Evolutionary conservation across 2,113 vertebrate genomes (phyloP).

Genomic region (Agapornis roseicollis): DNA sequence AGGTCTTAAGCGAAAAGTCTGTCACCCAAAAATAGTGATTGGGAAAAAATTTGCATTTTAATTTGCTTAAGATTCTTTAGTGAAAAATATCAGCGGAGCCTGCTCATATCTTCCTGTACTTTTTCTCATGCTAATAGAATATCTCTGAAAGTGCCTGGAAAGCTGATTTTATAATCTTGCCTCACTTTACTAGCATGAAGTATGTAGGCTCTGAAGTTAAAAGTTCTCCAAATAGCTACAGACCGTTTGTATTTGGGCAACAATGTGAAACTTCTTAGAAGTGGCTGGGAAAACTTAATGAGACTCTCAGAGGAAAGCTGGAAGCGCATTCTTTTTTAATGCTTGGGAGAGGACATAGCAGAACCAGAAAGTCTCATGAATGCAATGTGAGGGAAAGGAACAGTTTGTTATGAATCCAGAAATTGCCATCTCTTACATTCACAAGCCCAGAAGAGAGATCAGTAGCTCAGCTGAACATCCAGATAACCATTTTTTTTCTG

Average conservation of each 20-base stretch:
- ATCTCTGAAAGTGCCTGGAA: background rate
- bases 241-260: background rate
- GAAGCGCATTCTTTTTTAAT: background rate
- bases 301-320: background rate
- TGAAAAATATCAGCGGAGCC: background rate
- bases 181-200: constrained; percentile 2
- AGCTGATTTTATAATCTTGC: constrained; percentile 19
- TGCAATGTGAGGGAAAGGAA: background rate
- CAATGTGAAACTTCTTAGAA: background rate
- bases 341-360: background rate
- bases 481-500: background rate
- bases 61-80: constrained; percentile 8
- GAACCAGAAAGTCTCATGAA: background rate
- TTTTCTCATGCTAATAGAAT: background rate
- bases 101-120: background rate
- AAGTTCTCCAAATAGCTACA: background rate
- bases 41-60: constrained; percentile 22
- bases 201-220: background rate
- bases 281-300: background rate
- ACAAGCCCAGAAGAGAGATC: background rate
- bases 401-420: background rate
- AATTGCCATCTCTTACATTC: background rate
- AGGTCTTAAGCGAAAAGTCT: background rate
- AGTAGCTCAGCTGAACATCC: background rate
- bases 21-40: background rate